Base-by-base conservation (phyloP, 2,888 invertebrate species). In the Germaria angustata region DNA sequence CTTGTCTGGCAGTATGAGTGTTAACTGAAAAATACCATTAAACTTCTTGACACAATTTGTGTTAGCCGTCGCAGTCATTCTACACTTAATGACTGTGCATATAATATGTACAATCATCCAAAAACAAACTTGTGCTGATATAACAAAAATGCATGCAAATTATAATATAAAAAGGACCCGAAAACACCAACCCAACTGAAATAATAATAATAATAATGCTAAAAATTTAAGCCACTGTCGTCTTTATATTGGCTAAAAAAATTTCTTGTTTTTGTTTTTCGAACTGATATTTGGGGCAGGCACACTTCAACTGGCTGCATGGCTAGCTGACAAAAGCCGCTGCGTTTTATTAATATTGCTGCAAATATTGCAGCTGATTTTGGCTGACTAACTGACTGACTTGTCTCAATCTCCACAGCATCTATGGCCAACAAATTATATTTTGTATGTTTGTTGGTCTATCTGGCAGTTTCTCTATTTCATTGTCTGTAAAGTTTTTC, bases 41-140 rank as follows among this genome's bases (percentile, higher is more conserved):
- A 84, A 84, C 81, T 84, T 84, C 84, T 84, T 84, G 84, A 84
- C 84, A 84, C 81, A 85, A 81, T 84, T 84, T 69, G 28, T 41
- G 28, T 68, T 51, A 49, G 80, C 55, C 66, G 46, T 59, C 55
- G 46, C 34, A 41, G 17, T 59, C 57, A 15, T n/a, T 49, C 15
- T 15, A 59, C 75, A 51, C 46, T 77, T 59, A 57, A 76, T 41
- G 55, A 55, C 63, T 71, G 13, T 49, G 55, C 63, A 17, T 24
- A 22, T 22, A 55, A 55, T 22, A 34, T 7, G 20, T 32, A 53
- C 65, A 72, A 65, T 51, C 61, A 66, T 32, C 32, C 36, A 17
- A 20, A 22, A 51, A 53, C 5, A 59, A 34, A 49, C 8, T 1
- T 51, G 44, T 24, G 28, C 49, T 32, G 32, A 34, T 53, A 44